Evolutionary conservation across 2,888 invertebrate genomes (phyloP).

Genomic region (Pilophorus perplexus): DNA sequence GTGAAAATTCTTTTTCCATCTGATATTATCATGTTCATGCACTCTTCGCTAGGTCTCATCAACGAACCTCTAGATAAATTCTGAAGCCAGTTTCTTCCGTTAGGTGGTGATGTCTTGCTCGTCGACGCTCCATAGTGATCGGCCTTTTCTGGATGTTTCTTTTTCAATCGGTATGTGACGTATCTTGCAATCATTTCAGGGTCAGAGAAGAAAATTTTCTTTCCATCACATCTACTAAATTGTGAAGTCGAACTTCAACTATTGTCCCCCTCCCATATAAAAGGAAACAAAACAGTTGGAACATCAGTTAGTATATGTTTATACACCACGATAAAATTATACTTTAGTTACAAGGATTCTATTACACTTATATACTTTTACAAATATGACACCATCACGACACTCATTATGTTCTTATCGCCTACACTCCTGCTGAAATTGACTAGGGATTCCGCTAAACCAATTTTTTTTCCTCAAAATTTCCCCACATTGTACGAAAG

Average conservation of each 20-base stretch:
- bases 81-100: conserved; percentile 1
- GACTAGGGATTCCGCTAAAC: conserved; percentile 37
- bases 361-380: conserved; percentile 35
- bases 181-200: conserved; percentile 3
- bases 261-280: too few species aligned
- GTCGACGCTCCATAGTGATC: not conserved
- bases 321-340: conserved; percentile 40
- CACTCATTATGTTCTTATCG: conserved; percentile 34
- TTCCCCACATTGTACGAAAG: too few species aligned
- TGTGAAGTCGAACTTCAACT: too few species aligned
- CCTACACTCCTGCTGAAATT: conserved; percentile 36
- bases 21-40: not conserved
- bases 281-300: too few species aligned
- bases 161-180: conserved; percentile 1
- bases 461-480: conserved; percentile 26
- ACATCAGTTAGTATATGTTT: conserved; percentile 33
- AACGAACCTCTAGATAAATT: too few species aligned
- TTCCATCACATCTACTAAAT: too few species aligned
- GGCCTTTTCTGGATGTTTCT: not conserved
- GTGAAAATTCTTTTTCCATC: conserved; percentile 1
- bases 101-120: not conserved
- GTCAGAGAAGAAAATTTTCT: too few species aligned
- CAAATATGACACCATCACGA: conserved; percentile 39
- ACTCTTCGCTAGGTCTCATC: too few species aligned
- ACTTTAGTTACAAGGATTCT: conserved; percentile 24